Evolutionary conservation across 2,797 vertebrate genomes (phyloP), one percentile per base, ranked within the genome.

Genomic region (Poecilia gillii): DNA sequence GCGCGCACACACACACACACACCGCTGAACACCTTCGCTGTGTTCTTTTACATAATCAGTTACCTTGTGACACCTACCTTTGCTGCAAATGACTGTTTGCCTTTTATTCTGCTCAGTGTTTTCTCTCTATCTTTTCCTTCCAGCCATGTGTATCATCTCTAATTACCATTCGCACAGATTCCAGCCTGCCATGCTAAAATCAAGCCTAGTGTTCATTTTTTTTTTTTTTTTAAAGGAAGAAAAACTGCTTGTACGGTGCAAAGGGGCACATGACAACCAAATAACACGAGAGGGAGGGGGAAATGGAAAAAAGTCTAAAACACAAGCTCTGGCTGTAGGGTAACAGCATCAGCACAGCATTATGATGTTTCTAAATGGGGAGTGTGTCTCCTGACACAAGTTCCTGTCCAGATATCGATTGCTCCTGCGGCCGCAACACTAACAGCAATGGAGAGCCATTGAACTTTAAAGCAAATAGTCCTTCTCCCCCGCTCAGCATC

Each of bases 401-500:
- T 87, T 89, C 87, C 88, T 91, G 92, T 93, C 86, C 87, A 94
- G 94, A 94, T 94, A 95, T 84, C 86, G 91, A 94, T 94, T 91
- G 86, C 76, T 88, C 80, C 94, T 84, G 95, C 91, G 92, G 85
- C 85, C 90, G 84, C 82, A 94, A 95, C 92, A 95, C 91, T 95
- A 95, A 90, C 86, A 95, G 90, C 91, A 93, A 77, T 81, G 83
- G 88, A 96, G 94, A 95, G 87, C 77, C 89, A 94, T 96, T 95
- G 91, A 96, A 96, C 90, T 92, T 94, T 95, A 95, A 94, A 94
- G 93, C 94, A 96, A 96, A 96, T 94, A 93, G 91, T 91, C 92
- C 89, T 95, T 95, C 92, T 93, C 92, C 93, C 92, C 94, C 91
- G 76, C 90, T 95, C 94, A 93, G 82, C 81, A 88, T 81, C 88